Evolutionary conservation across 2,888 invertebrate genomes (phyloP), one percentile per base, ranked within the genome.

Genomic region (Carcina quercana): DNA sequence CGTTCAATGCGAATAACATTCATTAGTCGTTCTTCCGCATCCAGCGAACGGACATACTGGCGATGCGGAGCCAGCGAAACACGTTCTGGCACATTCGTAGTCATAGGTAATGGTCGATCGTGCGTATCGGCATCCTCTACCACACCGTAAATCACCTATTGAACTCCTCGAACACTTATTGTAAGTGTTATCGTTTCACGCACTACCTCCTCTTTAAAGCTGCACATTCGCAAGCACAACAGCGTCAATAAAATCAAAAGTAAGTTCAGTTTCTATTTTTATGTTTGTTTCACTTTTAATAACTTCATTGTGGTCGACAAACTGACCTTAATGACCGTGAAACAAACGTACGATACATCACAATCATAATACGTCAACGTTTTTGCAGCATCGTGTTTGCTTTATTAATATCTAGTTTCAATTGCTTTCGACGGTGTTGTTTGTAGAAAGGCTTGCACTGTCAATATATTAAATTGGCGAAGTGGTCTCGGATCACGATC

Each of bases 401-500:
- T 10, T 30, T 19, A 41, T 43, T 41, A 45, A 42, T 47, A 46
- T 33, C 40, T 37, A 40, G 46, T 51, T 50, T 53, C 49, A 46
- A 32, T 38, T 20, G 30, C 30, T 34, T 56, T 53, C 39, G 43
- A 47, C 45, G 34, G 34, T 29, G 45, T 43, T 49, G 45, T 55
- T 50, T 47, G 47, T 56, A 59, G 60, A 62, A 57, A 59, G 59
- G 42, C 36, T 30, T 25, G 31, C 35, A 48, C 51, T 48, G 49
- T 49, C 60, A 53, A 59, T 67, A 61, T 59, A 61, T 61, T 62
- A 63, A 60, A 60, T 62, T 56, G 53, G 56, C 54, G 45, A 54
- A 53, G 56, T 57, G 51, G 50, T 62, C 37, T 45, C 40, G 37
- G 57, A 66, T 71, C 71, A 72, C 67, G 70, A 74, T 60, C 53